Conservation (phyloP, 1,140 invertebrate species). For the Mylabris phalerata region DNA sequence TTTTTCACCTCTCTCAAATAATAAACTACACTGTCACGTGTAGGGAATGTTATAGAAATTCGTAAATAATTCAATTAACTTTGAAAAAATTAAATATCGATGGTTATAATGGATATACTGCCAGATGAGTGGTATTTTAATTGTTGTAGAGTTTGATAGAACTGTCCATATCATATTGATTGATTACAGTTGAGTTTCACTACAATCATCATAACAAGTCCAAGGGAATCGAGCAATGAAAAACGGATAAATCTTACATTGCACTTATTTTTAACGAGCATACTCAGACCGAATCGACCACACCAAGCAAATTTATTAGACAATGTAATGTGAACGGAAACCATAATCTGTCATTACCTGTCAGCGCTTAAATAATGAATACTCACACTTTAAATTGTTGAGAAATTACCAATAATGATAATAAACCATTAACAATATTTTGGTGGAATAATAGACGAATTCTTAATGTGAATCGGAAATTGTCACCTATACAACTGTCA, state of each 20-base stretch:
- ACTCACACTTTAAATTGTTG: not conserved
- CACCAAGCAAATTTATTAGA: slow-evolving; percentile 11
- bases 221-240: no score
- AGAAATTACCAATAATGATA: slow-evolving; percentile 3
- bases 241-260: slow-evolving; percentile 1
- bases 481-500: no score
- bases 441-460: no score
- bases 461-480: no score
- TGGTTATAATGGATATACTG: no score
- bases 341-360: slow-evolving; percentile 12
- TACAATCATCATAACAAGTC: not conserved
- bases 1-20: no score
- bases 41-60: no score
- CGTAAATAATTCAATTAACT: no score
- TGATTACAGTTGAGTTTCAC: not conserved
- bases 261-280: slow-evolving; percentile 5
- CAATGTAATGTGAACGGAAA: slow-evolving; percentile 14
- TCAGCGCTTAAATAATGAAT: slow-evolving; percentile 2
- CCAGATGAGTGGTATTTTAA: not conserved
- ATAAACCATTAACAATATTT: slow-evolving; percentile 5
- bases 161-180: slow-evolving; percentile 3
- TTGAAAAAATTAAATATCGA: no score
- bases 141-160: slow-evolving; percentile 4
- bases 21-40: no score
- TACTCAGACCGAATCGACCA: not conserved